A percentile compares a stretch with the other conserved stretches of the same genome.
These are phyloP conservation scores for Dendrolimus kikuchii DNA, from an alignment of 1,140 invertebrate species.

Conservation along the genomic window DNA sequence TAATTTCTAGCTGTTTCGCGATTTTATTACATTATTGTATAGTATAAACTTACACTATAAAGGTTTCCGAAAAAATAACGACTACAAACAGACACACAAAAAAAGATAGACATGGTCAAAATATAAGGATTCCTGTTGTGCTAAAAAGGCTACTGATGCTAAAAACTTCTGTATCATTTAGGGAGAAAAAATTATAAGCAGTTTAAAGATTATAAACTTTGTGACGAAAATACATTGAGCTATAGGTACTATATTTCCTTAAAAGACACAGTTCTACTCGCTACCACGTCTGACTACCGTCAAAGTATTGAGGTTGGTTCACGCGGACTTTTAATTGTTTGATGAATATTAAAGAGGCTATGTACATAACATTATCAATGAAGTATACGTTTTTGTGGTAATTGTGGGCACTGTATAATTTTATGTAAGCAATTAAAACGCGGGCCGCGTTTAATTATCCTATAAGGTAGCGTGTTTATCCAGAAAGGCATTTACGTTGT, in stretches of 20 bases:
- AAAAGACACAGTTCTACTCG: constrained; percentile 12
- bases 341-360: constrained; percentile 36
- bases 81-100: too few relatives aligned
- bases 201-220: constrained; percentile 7
- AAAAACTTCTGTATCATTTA: too few relatives aligned
- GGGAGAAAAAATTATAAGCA: too few relatives aligned
- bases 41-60: too few relatives aligned
- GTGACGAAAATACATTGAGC: constrained; percentile 14
- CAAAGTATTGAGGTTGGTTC: constrained; percentile 25
- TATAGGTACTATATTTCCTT: constrained; percentile 20
- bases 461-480: constrained; percentile 24
- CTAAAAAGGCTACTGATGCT: too few relatives aligned
- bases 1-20: too few relatives aligned
- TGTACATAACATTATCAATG: constrained; percentile 29
- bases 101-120: too few relatives aligned
- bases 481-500: constrained; percentile 1
- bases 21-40: too few relatives aligned
- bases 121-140: too few relatives aligned
- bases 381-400: constrained; percentile 21
- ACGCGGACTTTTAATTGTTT: constrained; percentile 30
- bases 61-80: too few relatives aligned
- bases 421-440: constrained; percentile 33
- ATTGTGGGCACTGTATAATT: constrained; percentile 20
- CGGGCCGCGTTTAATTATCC: constrained; percentile 25
- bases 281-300: constrained; percentile 20